Conservation (phyloP, 2,113 vertebrate species). For the Spea bombifrons region DNA sequence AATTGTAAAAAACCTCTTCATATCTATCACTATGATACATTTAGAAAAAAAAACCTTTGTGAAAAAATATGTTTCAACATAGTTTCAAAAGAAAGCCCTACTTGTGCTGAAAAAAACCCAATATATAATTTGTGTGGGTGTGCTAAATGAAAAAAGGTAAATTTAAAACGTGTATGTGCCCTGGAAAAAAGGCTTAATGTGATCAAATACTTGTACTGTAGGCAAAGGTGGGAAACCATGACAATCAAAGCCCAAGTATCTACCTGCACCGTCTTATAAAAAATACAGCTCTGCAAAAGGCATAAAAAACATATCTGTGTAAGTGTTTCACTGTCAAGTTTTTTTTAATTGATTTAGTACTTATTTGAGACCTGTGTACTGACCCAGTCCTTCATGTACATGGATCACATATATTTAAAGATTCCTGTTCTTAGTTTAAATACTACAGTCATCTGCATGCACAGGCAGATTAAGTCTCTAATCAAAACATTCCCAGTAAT, state of each 20-base stretch:
- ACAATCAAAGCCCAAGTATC: not conserved
- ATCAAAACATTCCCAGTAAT: constrained; percentile 71
- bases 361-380: constrained; percentile 55
- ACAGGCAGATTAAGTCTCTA: constrained; percentile 73
- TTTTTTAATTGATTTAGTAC: constrained; percentile 56
- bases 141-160: no score
- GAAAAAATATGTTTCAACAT: no score
- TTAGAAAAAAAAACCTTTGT: no score
- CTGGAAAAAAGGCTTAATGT: no score
- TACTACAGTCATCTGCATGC: constrained; percentile 65
- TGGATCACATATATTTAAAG: constrained; percentile 54
- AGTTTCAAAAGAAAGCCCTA: no score
- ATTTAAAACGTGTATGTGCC: no score
- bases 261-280: not conserved
- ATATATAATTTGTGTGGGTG: no score
- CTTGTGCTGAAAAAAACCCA: no score
- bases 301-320: not conserved
- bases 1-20: no score
- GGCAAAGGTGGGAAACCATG: not conserved
- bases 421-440: constrained; percentile 60
- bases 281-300: not conserved
- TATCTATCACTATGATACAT: no score
- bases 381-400: constrained; percentile 64
- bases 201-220: no score
- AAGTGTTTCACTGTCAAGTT: constrained; percentile 49